Evolutionary conservation across 2,888 invertebrate genomes (phyloP), one percentile per base, ranked within the genome.

Genomic region (Hemithea aestivaria): DNA sequence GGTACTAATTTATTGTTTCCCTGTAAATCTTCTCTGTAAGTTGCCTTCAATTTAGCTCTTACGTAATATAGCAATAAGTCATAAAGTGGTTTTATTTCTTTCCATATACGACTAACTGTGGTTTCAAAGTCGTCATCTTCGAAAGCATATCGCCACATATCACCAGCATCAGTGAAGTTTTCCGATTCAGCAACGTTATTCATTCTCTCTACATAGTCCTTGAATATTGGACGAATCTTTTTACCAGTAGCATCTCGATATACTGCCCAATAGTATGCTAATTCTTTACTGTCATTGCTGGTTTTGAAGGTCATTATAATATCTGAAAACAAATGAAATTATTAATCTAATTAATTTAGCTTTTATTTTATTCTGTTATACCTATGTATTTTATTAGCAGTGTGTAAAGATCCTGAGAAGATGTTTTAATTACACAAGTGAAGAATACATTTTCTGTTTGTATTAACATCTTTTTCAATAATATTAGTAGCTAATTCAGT

Each of bases 181-280:
- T 92, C 91, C 2, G 73, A 63, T 50, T 67, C 56, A 1, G 92
- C 91, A 0, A 90, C 91, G 49, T 84, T 80, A 57, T 93, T 93
- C 65, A 90, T 89, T 44, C 91, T 80, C 6, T 73, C 63, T 0
- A 92, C 90, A 51, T 91, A 92, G 51, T 88, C 83, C 56, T 87
- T 83, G 64, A 90, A 93, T 38, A 88, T 72, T 0, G 88, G 74
- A 22, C 89, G 76, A 60, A 92, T 90, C 66, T 88, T 88, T 46
- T 73, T 89, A 2, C 93, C 93, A 6, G 91, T 89, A 0, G 75
- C 87, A 55, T 91, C 89, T 47, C 92, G 76, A 88, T 92, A 93
- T 1, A 80, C 83, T 54, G 85, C 87, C 93, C 93, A 93, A 37
- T 89, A 89, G 52, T 91, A 89, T 2, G 79, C 59, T 31, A 93